Conservation (phyloP, 1,140 invertebrate genomes). For the Drosophila sucinea region DNA sequence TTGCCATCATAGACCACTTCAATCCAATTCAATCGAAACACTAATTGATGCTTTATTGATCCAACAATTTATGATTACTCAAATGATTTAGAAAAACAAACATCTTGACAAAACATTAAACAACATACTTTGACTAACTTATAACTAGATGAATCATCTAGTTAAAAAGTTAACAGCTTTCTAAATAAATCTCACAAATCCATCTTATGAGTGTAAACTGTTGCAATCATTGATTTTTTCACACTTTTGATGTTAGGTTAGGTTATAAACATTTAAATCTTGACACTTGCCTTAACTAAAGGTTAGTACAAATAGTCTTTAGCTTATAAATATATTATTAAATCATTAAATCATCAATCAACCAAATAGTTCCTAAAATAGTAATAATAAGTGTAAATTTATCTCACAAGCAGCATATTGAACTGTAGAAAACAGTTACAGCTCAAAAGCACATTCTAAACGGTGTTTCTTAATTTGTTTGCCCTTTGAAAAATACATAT, state of each 20-base stretch:
- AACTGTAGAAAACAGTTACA: no score
- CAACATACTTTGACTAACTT: constrained; percentile 5
- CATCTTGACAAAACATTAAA: constrained; percentile 1
- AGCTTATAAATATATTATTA: no score
- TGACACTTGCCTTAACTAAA: neutral
- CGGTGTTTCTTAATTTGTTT: no score
- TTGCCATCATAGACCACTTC: neutral
- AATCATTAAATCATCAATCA: no score
- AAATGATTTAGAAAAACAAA: neutral
- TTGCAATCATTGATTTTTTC: neutral
- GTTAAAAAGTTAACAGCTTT: constrained; percentile 6
- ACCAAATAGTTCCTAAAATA: no score
- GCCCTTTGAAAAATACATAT: no score
- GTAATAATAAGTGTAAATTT: no score
- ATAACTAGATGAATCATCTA: constrained; percentile 4
- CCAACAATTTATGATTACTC: neutral
- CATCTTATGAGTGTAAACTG: neutral
- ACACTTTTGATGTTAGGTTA: neutral
- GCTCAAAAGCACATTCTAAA: no score
- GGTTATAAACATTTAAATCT: constrained; percentile 2
- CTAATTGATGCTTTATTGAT: neutral
- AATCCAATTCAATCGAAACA: neutral
- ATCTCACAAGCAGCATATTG: no score
- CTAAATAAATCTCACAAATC: neutral
- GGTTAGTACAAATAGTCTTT: neutral